These are phyloP conservation scores for Mycetomoellerius zeteki DNA, from an alignment of 1,140 invertebrate genomes.

Conservation along the genomic window DNA sequence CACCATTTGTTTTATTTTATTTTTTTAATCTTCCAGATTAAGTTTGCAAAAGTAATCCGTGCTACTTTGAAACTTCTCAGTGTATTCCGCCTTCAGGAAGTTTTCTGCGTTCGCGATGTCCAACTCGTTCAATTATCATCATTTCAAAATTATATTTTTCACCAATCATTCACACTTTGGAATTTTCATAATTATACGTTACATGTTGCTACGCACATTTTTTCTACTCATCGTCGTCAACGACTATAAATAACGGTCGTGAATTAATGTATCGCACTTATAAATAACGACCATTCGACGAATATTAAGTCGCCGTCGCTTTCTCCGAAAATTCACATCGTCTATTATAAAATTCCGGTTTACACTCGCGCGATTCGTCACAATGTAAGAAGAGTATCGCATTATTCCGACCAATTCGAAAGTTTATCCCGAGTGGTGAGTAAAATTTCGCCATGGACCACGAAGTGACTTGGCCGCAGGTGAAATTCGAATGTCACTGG, in stretches of 20 bases:
- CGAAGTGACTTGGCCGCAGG: background rate
- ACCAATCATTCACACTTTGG: conserved; percentile 20
- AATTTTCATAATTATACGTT: conserved; percentile 40
- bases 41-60: background rate
- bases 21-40: background rate
- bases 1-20: background rate
- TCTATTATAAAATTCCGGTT: conserved; percentile 50
- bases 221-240: background rate
- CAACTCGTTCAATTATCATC: conserved; percentile 37
- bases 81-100: background rate
- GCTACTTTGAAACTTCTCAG: background rate
- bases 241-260: conserved; percentile 34
- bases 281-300: conserved; percentile 13
- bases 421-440: conserved; percentile 21
- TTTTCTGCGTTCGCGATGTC: background rate
- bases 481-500: conserved; percentile 45
- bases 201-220: background rate
- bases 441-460: conserved; percentile 17
- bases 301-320: conserved; percentile 33
- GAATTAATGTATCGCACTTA: conserved; percentile 6
- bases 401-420: background rate
- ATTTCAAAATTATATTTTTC: conserved; percentile 56
- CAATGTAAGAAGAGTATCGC: background rate
- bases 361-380: conserved; percentile 23
- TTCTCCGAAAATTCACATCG: conserved; percentile 36